Percentiles rank a stretch among this genome's conserved stretches.
Evolutionary conservation across 2,113 vertebrate species (phyloP).

Genomic region (Crotalus tigris): DNA sequence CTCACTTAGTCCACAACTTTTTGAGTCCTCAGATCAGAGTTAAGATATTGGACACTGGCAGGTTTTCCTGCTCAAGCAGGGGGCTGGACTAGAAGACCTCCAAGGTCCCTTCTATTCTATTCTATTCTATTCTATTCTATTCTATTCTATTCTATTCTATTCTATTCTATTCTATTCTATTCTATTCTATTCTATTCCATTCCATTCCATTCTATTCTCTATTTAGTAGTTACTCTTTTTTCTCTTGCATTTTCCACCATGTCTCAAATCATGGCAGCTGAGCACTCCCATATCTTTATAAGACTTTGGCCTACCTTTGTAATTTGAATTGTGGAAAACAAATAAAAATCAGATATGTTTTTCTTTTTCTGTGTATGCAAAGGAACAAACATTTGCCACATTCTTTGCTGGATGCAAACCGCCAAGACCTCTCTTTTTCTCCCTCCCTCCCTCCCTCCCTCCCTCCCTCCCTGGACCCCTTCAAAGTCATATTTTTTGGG

Average conservation of each 20-base stretch:
- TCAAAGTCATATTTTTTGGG: too few species aligned
- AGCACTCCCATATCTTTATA: not conserved
- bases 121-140: too few species aligned
- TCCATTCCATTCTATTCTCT: too few species aligned
- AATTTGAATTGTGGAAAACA: slow-evolving; percentile 34
- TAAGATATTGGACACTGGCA: not conserved
- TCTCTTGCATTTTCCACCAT: not conserved
- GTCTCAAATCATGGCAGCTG: slow-evolving; percentile 44
- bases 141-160: too few species aligned
- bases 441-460: too few species aligned
- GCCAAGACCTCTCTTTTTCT: fast-evolving
- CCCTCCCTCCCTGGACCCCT: too few species aligned
- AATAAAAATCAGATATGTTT: slow-evolving; percentile 24
- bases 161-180: too few species aligned
- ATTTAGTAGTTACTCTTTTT: not conserved
- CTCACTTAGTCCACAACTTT: not conserved
- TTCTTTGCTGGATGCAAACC: not conserved
- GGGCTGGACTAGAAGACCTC: too few species aligned
- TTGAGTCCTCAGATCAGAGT: not conserved
- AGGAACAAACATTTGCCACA: not conserved
- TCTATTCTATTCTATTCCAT: too few species aligned
- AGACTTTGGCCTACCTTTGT: slow-evolving; percentile 13
- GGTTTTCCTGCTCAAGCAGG: too few species aligned
- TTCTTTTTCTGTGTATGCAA: not conserved
- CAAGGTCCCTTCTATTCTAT: too few species aligned